phyloP scores from a whole-genome alignment of 1,140 invertebrate genomes.

The Sesamia nonagrioides region DNA sequence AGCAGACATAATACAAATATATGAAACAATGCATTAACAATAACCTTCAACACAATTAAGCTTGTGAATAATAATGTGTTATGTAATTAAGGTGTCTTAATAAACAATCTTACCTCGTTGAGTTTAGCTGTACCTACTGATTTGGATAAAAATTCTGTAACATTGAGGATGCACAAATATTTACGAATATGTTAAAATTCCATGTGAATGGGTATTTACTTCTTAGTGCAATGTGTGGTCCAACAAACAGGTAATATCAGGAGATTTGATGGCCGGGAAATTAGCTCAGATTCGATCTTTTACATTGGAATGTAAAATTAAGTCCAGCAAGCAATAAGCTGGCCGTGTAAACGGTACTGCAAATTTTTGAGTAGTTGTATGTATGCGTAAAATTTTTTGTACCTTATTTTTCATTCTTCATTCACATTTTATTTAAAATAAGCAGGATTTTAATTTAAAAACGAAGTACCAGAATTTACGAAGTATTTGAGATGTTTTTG shows the following conservation, averaged over 20 bases:
- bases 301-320: slow-evolving; percentile 14
- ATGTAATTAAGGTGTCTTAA: no score
- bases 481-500: background rate
- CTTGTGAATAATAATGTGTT: no score
- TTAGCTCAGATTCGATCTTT: background rate
- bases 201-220: background rate
- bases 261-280: background rate
- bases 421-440: background rate
- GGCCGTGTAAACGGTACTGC: background rate
- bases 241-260: background rate
- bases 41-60: no score
- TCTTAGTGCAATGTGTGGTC: background rate
- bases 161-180: background rate
- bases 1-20: no score
- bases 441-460: background rate
- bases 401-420: background rate
- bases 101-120: background rate
- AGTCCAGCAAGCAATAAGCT: background rate
- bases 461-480: background rate
- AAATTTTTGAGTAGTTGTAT: background rate
- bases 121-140: background rate
- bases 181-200: background rate
- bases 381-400: background rate
- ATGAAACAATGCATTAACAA: no score
- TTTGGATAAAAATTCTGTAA: background rate